Conservation (phyloP, 2,888 invertebrate species). For the Mimachlamys varia region DNA sequence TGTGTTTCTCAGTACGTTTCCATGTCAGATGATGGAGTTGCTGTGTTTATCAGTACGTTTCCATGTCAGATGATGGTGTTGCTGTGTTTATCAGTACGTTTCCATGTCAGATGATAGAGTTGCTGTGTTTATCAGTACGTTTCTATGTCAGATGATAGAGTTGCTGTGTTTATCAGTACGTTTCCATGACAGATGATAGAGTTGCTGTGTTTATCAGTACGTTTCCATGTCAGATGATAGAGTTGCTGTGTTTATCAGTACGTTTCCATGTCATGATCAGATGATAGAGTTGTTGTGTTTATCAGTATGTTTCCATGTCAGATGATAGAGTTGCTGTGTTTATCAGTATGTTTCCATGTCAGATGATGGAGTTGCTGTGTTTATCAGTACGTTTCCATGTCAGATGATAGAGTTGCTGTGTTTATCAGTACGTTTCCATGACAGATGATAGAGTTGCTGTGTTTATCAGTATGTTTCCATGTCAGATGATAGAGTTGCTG, state of each 20-base stretch:
- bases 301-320: constrained; percentile 51
- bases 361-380: constrained; percentile 88
- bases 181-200: constrained; percentile 83
- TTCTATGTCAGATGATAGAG: constrained; percentile 83
- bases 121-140: constrained; percentile 85
- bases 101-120: constrained; percentile 83
- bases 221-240: constrained; percentile 81
- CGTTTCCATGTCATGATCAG: constrained; percentile 60
- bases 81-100: constrained; percentile 84
- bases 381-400: too few relatives aligned
- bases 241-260: constrained; percentile 87
- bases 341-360: not conserved
- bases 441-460: constrained; percentile 87
- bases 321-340: constrained; percentile 88
- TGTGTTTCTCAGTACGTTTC: constrained; percentile 84
- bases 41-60: constrained; percentile 84
- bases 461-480: constrained; percentile 76
- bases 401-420: constrained; percentile 88
- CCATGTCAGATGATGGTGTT: constrained; percentile 84
- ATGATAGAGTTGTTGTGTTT: constrained; percentile 88
- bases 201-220: constrained; percentile 86
- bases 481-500: constrained; percentile 86
- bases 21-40: constrained; percentile 84
- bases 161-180: constrained; percentile 86
- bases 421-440: too few relatives aligned